Conservation (phyloP, 2,797 vertebrate species). For the Amazona ochrocephala region DNA sequence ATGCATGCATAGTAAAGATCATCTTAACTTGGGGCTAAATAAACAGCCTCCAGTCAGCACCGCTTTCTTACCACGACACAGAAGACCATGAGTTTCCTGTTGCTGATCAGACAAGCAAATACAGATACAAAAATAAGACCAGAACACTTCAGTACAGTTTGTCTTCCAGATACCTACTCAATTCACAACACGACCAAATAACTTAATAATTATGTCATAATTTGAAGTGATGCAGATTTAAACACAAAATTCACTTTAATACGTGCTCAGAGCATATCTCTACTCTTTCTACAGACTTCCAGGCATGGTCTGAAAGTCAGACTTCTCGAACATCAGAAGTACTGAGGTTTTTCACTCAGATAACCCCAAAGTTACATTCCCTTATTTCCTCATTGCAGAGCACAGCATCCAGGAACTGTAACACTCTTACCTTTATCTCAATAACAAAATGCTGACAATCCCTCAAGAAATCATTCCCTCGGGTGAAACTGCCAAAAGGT, state of each 20-base stretch:
- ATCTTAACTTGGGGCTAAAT: constrained; percentile 20
- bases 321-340: background rate
- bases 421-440: background rate
- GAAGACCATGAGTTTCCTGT: background rate
- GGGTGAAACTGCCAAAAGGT: background rate
- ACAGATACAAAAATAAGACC: background rate
- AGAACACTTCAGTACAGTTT: background rate
- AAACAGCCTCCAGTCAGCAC: constrained; percentile 15
- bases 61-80: background rate
- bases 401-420: background rate
- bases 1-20: background rate
- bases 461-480: background rate
- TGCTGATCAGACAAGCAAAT: background rate
- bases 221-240: background rate
- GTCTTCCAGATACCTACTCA: background rate
- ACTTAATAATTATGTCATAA: background rate
- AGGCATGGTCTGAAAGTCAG: background rate
- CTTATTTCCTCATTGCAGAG: background rate
- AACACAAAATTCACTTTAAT: background rate
- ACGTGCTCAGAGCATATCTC: background rate
- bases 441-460: background rate
- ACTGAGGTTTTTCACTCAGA: background rate
- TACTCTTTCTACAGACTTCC: background rate
- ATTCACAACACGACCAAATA: background rate
- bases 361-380: background rate